Evolutionary conservation across 2,797 vertebrate genomes (phyloP).

Genomic region (Chrysocyon brachyurus): DNA sequence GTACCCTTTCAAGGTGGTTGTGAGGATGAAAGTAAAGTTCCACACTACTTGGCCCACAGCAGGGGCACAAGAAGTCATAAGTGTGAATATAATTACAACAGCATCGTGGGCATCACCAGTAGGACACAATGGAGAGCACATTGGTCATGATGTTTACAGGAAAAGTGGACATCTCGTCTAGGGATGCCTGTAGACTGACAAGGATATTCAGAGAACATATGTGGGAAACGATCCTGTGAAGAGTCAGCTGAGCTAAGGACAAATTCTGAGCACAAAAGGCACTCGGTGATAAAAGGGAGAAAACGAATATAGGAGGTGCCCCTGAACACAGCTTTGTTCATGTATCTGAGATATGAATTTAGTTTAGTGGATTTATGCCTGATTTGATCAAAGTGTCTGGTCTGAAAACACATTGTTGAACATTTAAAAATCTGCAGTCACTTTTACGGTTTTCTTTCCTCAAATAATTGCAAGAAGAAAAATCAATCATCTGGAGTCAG

Average conservation of each 20-base stretch:
- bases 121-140: neutral
- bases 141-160: neutral
- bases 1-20: neutral
- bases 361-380: neutral
- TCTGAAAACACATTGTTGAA: neutral
- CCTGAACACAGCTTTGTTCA: neutral
- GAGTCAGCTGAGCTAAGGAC: neutral
- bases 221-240: conserved; percentile 1
- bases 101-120: neutral
- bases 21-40: conserved; percentile 21
- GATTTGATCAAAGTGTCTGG: conserved; percentile 27
- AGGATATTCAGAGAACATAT: conserved; percentile 20
- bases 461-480: conserved; percentile 10
- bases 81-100: neutral
- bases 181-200: neutral
- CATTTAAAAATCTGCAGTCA: conserved; percentile 12
- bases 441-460: conserved; percentile 43
- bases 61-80: neutral
- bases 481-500: neutral
- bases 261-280: neutral
- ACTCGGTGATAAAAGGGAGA: neutral
- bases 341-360: neutral
- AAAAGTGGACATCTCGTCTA: neutral
- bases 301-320: neutral
- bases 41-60: neutral